These are phyloP conservation scores for Amphiprion ocellaris DNA, from an alignment of 2,113 vertebrate genomes.

Conservation along the genomic window DNA sequence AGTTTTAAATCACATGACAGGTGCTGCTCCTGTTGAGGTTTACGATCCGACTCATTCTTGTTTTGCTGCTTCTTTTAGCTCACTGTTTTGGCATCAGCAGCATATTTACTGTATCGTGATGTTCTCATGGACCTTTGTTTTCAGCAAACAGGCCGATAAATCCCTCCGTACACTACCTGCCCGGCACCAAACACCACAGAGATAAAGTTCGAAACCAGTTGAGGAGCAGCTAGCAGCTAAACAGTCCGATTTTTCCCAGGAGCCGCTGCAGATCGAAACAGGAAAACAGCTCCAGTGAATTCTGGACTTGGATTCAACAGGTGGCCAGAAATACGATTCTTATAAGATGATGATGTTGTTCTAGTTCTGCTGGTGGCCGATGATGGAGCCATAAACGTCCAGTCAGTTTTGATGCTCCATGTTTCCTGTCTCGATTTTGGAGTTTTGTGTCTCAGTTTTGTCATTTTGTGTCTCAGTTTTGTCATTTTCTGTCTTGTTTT, in stretches of 20 bases:
- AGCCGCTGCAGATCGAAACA: slow-evolving; percentile 1
- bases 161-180: not conserved
- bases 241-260: slow-evolving; percentile 1
- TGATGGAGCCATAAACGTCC: no score
- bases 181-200: not conserved
- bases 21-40: not conserved
- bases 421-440: no score
- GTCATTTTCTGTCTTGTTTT: no score
- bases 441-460: no score
- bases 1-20: not conserved
- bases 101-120: slow-evolving; percentile 5
- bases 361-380: not conserved
- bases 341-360: not conserved
- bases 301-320: slow-evolving; percentile 7
- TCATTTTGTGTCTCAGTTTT: no score
- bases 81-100: slow-evolving; percentile 10
- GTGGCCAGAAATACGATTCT: not conserved
- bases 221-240: not conserved
- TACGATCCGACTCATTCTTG: not conserved
- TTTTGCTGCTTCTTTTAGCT: slow-evolving; percentile 14
- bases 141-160: slow-evolving; percentile 34
- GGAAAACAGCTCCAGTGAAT: slow-evolving; percentile 10
- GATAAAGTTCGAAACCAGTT: slow-evolving; percentile 12
- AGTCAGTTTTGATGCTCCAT: no score
- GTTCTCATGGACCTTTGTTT: slow-evolving; percentile 36